Conservation (phyloP, 2,797 vertebrate genomes). For the Characodon lateralis region DNA sequence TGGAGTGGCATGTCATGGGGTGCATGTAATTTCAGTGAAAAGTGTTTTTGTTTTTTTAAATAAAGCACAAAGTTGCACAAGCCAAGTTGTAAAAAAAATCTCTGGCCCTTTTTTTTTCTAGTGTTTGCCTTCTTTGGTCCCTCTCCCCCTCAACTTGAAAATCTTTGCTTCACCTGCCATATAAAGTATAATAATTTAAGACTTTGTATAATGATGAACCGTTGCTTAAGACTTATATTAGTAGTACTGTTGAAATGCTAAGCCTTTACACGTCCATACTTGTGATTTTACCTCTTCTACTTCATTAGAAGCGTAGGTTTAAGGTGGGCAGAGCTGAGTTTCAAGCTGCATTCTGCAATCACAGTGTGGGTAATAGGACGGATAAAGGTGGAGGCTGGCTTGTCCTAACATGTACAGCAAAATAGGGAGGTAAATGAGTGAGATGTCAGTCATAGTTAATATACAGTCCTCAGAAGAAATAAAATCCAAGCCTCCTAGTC, state of each 20-base stretch:
- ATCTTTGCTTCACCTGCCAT: not conserved
- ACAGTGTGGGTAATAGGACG: slow-evolving; percentile 8
- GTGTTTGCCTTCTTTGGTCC: not conserved
- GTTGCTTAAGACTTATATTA: not conserved
- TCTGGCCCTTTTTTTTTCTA: not conserved
- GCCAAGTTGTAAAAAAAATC: not conserved
- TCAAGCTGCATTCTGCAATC: not conserved
- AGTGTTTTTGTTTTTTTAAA: no score
- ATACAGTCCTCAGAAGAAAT: not conserved
- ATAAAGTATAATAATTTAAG: not conserved
- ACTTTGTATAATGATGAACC: not conserved
- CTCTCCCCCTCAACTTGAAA: not conserved
- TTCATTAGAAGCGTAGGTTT: not conserved
- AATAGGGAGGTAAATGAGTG: slow-evolving; percentile 13
- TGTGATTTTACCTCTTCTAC: slow-evolving; percentile 2
- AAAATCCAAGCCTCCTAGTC: not conserved
- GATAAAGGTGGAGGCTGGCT: not conserved
- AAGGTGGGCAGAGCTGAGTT: not conserved
- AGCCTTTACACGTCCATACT: not conserved
- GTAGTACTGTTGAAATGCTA: not conserved
- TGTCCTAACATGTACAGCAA: not conserved
- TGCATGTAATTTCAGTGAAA: no score
- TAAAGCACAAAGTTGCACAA: not conserved
- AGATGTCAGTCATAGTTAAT: slow-evolving; percentile 4
- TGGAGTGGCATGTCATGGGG: no score